These are phyloP conservation scores for Anas platyrhynchos DNA, from an alignment of 2,113 vertebrate species.

Conservation along the genomic window DNA sequence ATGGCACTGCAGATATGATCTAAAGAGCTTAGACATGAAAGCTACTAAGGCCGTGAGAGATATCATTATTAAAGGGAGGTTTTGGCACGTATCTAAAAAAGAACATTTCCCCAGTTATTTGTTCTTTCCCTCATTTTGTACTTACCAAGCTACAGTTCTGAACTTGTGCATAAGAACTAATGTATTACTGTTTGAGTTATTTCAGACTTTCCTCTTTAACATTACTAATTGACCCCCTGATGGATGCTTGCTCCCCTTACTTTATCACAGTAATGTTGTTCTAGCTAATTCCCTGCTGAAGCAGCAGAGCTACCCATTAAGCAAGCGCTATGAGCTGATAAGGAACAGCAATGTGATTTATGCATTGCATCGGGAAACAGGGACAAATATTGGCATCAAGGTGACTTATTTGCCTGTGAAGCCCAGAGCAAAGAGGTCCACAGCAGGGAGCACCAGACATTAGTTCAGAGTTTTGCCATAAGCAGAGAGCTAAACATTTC, in stretches of 20 bases:
- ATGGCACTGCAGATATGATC: conserved; percentile 3
- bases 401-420: conserved; percentile 57
- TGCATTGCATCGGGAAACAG: conserved; percentile 30
- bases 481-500: not conserved
- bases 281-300: conserved; percentile 63
- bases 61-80: not conserved
- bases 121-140: not conserved
- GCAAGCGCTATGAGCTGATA: conserved; percentile 35
- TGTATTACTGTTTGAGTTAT: not conserved
- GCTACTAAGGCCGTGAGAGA: not conserved
- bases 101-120: not conserved
- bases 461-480: not conserved
- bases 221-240: conserved; percentile 49
- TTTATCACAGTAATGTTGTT: conserved; percentile 48
- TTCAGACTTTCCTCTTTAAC: conserved; percentile 29
- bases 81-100: conserved; percentile 6
- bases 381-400: conserved; percentile 45
- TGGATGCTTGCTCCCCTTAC: conserved; percentile 27
- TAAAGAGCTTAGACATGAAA: conserved; percentile 23
- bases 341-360: conserved; percentile 44
- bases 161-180: not conserved
- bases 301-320: conserved; percentile 57
- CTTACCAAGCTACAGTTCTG: not conserved
- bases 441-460: not conserved
- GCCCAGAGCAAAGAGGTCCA: not conserved